Percentiles rank a stretch among this genome's conserved stretches.
Evolutionary conservation across 2,797 vertebrate species (phyloP).

Genomic region (Sorex maritimensis): DNA sequence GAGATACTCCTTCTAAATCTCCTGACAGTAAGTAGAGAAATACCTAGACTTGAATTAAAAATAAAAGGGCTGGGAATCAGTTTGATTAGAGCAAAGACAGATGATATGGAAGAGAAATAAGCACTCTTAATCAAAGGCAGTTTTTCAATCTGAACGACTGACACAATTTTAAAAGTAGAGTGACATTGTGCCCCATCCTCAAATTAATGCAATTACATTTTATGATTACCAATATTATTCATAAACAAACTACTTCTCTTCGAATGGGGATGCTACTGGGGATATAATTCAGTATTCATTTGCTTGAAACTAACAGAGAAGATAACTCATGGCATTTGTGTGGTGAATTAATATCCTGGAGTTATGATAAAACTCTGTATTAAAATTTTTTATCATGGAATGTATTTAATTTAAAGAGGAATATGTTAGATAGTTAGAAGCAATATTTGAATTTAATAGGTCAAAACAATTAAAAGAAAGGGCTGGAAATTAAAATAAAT

Average conservation of each 20-base stretch:
- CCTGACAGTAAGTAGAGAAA: conserved; percentile 68
- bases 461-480: conserved; percentile 24
- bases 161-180: not conserved
- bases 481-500: not conserved
- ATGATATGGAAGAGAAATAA: conserved; percentile 45
- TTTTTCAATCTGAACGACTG: conserved; percentile 7
- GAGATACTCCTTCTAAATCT: conserved; percentile 70
- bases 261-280: not conserved
- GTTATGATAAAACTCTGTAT: not conserved
- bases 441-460: not conserved
- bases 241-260: conserved; percentile 24
- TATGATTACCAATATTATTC: conserved; percentile 54
- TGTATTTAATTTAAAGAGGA: conserved; percentile 1
- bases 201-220: conserved; percentile 64
- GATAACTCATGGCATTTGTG: not conserved
- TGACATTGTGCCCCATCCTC: not conserved
- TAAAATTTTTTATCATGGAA: conserved; percentile 8
- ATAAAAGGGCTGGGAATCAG: conserved; percentile 32
- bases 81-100: conserved; percentile 73
- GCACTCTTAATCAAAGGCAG: conserved; percentile 28
- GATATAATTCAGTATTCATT: not conserved
- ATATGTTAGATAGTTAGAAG: conserved; percentile 18
- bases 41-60: conserved; percentile 69
- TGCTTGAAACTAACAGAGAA: not conserved
- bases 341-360: conserved; percentile 1